Evolutionary conservation across 2,113 vertebrate genomes (phyloP), one percentile per base, ranked within the genome.

Genomic region (Peromyscus leucopus): DNA sequence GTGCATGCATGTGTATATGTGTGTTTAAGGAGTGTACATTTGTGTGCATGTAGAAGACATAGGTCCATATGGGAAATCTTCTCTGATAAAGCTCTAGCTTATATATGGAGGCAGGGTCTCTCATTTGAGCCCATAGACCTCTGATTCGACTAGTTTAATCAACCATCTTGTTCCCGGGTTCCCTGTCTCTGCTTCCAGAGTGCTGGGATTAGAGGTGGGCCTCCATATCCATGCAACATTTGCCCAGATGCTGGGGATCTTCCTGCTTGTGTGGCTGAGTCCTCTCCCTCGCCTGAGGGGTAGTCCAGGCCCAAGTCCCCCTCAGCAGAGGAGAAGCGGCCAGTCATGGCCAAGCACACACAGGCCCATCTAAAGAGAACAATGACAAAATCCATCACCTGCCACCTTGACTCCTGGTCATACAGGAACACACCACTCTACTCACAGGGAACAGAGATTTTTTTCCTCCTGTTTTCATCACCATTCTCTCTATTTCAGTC

Each of bases 311-410:
- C 82, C 36, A 71, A 96, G 91, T 97, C 83, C 72, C 95, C 97
- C 78, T 82, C 95, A 63, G 87, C 63, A 96, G 97, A 97, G 97
- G 97, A 97, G 97, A 89, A 96, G 93, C 72, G 95, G 93, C 78
- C 90, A 96, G 97, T 91, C 39, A 86, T 24, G 61, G 61, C 90
- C 16, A 74, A 93, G 82, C 21, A 10, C 71, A 95, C 87, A 96
- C 61, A 16, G 36, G 28, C 94, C 57, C 39, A 24, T 78, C 97
- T 95, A 89, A 94, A 9, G 85, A 94, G 31, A 39, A 86, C 4
- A 13, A 80, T 22, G 89, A 96, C 93, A 72, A 48, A 95, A 94
- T 79, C 71, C 78, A 33, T 55, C 72, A 39, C 79, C 57, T 95
- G 82, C 67, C 72, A 82, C 39, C 83, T 93, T 97, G 80, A 82